Base-by-base conservation (phyloP, 2,888 invertebrate genomes). In the Hyposoter didymator region DNA sequence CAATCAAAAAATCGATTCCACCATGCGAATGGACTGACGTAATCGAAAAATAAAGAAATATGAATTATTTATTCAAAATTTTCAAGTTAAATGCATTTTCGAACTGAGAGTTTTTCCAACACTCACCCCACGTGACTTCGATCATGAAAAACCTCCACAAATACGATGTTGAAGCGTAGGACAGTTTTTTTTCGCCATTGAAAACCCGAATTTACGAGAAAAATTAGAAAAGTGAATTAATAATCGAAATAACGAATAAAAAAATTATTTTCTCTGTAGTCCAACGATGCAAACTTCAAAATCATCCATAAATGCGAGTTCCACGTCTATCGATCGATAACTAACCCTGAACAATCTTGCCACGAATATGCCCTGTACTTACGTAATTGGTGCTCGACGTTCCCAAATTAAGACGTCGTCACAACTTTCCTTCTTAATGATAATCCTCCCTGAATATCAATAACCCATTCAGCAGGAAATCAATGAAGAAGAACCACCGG, bases 261-360 rank as follows among this genome's bases (percentile, higher is more conserved):
- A 35, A 35, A 35, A 35, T 3, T 35, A 6, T 35, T 35, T 35
- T 35, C 35, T 5, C 5, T 35, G 28, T 28, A 28, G 4, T 35
- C 35, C 7, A 35, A 35, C 35, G 35, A 28, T 35, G 35, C 35
- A 35, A 35, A 35, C 35, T 35, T 35, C 35, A 35, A 12, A 22
- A 55, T 22, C 22, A 19, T 55, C 22, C 10, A 55, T 28, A 22
- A 55, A 22, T 12, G 8, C 12, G 59, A 28, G 14, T 22, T 28
- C 22, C 55, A 59, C 55, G 55, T 14, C n/a, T 59, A 14, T 59
- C 14, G 14, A 59, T 59, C 59, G 28, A 59, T 59, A 59, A 59
- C 12, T 1, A 28, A 59, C 10, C 39, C 8, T 10, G 39, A 39
- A 39, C 39, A 10, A 39, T 39, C 28, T 59, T 14, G 59, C 59